Percentiles rank a stretch among this genome's conserved stretches.
Evolutionary conservation across 2,888 invertebrate genomes (phyloP).

Genomic region (Pammene fasciana): DNA sequence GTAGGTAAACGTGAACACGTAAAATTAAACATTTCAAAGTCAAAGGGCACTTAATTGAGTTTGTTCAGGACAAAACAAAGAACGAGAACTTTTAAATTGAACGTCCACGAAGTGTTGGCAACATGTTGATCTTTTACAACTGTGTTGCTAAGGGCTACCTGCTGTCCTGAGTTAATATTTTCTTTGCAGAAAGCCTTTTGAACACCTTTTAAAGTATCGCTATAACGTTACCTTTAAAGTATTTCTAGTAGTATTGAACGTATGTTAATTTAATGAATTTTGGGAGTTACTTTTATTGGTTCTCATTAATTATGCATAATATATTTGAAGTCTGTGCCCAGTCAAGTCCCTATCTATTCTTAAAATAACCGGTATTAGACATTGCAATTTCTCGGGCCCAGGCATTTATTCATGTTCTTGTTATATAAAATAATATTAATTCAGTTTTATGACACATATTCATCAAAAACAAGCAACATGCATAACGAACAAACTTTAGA

Average conservation of each 20-base stretch:
- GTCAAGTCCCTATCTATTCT: no score
- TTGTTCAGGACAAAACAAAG: conserved; percentile 83
- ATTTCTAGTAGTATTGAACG: not conserved
- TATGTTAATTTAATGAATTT: no score
- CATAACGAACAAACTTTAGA: conserved; percentile 65
- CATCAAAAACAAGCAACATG: conserved; percentile 68
- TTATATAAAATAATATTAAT: not conserved
- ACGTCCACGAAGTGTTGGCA: conserved; percentile 80
- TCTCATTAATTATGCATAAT: no score
- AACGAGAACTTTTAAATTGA: conserved; percentile 80
- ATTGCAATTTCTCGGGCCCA: no score
- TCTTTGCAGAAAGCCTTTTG: conserved; percentile 55
- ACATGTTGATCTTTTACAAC: conserved; percentile 80
- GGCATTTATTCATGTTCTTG: no score
- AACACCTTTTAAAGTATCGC: conserved; percentile 1
- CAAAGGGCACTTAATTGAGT: conserved; percentile 81
- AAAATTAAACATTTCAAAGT: conserved; percentile 75
- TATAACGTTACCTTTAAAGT: not conserved
- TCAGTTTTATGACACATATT: conserved; percentile 46
- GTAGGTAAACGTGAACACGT: conserved; percentile 49
- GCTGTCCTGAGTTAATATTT: conserved; percentile 72
- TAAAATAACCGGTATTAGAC: no score
- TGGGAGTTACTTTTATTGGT: no score
- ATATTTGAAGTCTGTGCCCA: no score
- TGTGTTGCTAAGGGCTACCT: conserved; percentile 58